Evolutionary conservation across 2,888 invertebrate genomes (phyloP).

Genomic region (Cryptus viduatorius): DNA sequence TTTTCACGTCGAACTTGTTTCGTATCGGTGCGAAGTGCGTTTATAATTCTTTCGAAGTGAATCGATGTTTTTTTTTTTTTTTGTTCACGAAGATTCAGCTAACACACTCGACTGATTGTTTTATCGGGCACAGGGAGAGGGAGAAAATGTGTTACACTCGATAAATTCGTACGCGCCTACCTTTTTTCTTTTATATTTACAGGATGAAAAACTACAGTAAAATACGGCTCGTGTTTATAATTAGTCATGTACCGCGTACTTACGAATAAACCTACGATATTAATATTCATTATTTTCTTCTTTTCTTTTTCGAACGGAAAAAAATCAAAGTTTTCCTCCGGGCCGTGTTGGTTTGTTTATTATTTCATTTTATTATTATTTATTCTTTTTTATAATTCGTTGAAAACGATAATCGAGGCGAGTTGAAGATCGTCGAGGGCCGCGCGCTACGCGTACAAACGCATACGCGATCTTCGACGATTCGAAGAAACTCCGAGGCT

Average conservation of each 20-base stretch:
- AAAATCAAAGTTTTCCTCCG: conserved; percentile 56
- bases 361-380: conserved; percentile 49
- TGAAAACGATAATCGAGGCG: conserved; percentile 37
- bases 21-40: conserved; percentile 11
- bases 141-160: conserved; percentile 62
- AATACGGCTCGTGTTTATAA: conserved; percentile 61
- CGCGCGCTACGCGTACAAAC: conserved; percentile 1
- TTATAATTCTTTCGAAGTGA: conserved; percentile 7
- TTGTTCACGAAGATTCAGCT: conserved; percentile 32
- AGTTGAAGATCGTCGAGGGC: background rate
- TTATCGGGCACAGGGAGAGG: conserved; percentile 4
- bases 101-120: conserved; percentile 35
- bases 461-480: background rate
- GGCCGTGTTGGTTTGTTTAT: conserved; percentile 42
- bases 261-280: conserved; percentile 53
- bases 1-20: conserved; percentile 41
- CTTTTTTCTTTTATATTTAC: conserved; percentile 65
- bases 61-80: conserved; percentile 6
- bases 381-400: conserved; percentile 62
- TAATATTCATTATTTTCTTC: conserved; percentile 5
- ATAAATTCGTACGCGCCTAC: conserved; percentile 62
- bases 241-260: conserved; percentile 65
- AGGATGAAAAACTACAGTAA: conserved; percentile 69
- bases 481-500: conserved; percentile 19
- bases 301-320: conserved; percentile 45